Conservation (phyloP, 2,888 invertebrate genomes). For the Lysandra bellargus region DNA sequence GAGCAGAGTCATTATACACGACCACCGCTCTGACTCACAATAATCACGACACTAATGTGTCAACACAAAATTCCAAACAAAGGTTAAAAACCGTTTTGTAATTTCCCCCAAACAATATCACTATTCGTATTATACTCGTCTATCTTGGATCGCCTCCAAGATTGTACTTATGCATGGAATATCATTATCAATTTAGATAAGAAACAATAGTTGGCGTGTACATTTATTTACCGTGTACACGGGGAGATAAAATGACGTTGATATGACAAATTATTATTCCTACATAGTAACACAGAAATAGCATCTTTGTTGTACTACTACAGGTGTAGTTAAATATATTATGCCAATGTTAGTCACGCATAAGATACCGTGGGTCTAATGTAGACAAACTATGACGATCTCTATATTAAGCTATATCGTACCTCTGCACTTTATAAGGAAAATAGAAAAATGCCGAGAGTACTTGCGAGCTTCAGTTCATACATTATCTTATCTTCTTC, state of each 20-base stretch:
- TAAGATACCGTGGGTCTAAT: no score
- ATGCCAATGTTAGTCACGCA: neutral
- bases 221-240: conserved; percentile 63
- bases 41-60: conserved; percentile 58
- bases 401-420: no score
- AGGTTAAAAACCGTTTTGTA: conserved; percentile 45
- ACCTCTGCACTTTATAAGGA: no score
- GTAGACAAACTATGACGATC: no score
- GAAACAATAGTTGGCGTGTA: conserved; percentile 58
- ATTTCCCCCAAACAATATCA: conserved; percentile 46
- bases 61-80: conserved; percentile 48
- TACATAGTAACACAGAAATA: conserved; percentile 36
- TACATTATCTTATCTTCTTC: no score
- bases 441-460: no score
- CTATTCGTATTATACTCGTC: conserved; percentile 34
- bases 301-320: conserved; percentile 1
- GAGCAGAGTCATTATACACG: conserved; percentile 69
- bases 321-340: neutral
- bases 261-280: conserved; percentile 36
- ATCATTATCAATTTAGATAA: conserved; percentile 77
- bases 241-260: conserved; percentile 45
- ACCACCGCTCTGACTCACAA: conserved; percentile 66
- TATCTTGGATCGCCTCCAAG: conserved; percentile 66
- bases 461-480: no score
- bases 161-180: conserved; percentile 62